Percentiles rank a stretch among this genome's conserved stretches.
Conservation (phyloP, 2,888 invertebrate genomes). For the Drosophila pseudotakahashii region DNA sequence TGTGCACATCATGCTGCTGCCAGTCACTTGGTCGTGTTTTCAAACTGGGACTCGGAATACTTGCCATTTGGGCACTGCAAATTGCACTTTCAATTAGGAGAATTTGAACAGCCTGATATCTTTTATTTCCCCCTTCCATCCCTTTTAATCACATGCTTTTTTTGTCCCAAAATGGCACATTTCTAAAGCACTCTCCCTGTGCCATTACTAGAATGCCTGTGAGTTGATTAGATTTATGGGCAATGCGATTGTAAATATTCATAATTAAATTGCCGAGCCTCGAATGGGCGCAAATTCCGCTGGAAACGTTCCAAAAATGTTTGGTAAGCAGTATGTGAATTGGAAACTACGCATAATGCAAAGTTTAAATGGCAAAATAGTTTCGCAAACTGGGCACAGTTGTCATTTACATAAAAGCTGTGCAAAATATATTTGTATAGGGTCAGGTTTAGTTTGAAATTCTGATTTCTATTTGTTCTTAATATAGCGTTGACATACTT, state of each 20-base stretch:
- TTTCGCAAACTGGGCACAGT: conserved; percentile 7
- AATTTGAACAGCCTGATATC: conserved; percentile 26
- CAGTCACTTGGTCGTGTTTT: conserved; percentile 14
- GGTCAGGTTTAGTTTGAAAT: background rate
- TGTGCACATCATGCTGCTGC: conserved; percentile 4
- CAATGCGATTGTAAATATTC: conserved; percentile 19
- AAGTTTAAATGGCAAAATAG: conserved; percentile 2
- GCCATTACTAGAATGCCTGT: conserved; percentile 20
- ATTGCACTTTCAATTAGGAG: conserved; percentile 52
- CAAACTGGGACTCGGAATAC: background rate
- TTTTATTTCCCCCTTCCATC: conserved; percentile 23
- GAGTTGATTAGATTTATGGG: conserved; percentile 52
- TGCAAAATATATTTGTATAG: background rate
- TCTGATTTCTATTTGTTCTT: background rate
- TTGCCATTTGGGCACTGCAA: conserved; percentile 7
- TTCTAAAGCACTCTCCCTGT: background rate
- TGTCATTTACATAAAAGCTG: conserved; percentile 2
- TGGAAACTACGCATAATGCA: conserved; percentile 1
- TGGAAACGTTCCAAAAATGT: conserved; percentile 19
- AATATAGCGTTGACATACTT: too few relatives aligned
- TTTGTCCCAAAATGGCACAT: background rate
- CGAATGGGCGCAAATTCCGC: background rate
- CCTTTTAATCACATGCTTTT: background rate
- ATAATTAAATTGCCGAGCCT: conserved; percentile 17
- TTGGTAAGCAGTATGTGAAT: background rate